Conservation (phyloP, 2,113 vertebrate species). For the Sardina pilchardus region DNA sequence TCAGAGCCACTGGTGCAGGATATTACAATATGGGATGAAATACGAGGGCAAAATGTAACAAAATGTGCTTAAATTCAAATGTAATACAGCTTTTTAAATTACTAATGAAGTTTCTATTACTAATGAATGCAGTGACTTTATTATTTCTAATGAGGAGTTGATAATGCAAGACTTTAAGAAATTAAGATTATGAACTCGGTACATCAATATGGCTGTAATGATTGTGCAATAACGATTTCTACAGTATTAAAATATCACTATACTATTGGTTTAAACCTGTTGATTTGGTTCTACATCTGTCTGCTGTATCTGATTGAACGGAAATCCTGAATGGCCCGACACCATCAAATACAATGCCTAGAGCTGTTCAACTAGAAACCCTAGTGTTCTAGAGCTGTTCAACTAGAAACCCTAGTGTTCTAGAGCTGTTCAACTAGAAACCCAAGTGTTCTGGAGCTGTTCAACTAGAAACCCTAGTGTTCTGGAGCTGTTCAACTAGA, state of each 20-base stretch:
- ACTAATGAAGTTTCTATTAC: not conserved
- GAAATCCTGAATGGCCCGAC: not conserved
- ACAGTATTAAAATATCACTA: not conserved
- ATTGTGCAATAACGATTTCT: too few species aligned
- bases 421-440: not conserved
- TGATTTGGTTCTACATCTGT: not conserved
- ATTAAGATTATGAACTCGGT: too few species aligned
- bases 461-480: not conserved
- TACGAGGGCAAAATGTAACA: not conserved
- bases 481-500: not conserved
- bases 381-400: not conserved
- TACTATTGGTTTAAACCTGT: not conserved
- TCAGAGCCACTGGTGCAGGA: not conserved
- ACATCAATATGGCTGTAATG: too few species aligned
- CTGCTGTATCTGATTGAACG: not conserved
- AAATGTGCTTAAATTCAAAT: not conserved
- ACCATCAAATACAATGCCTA: not conserved
- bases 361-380: not conserved
- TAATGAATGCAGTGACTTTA: not conserved
- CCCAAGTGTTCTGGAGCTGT: not conserved
- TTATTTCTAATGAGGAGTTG: not conserved
- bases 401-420: not conserved
- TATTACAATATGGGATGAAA: not conserved
- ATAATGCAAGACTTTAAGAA: not conserved
- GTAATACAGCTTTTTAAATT: not conserved